A percentile compares a stretch with the other conserved stretches of the same genome.
Evolutionary conservation across 1,140 invertebrate species (phyloP).

Genomic region (Ridgeia piscesae): DNA sequence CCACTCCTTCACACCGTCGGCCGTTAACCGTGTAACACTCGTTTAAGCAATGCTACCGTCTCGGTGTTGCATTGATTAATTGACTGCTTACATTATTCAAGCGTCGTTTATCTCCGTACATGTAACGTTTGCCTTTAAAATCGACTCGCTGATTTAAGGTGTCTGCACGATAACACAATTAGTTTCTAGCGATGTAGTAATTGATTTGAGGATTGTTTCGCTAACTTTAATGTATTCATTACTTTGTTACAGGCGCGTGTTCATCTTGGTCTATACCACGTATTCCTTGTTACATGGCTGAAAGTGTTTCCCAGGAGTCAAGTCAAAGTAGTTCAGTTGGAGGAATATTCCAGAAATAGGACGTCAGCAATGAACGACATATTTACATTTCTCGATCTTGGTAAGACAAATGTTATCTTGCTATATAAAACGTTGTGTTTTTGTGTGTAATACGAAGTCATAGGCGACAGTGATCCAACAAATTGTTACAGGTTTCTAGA

Average conservation of each 20-base stretch:
- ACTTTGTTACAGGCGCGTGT: conserved; percentile 36
- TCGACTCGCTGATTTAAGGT: too few species aligned
- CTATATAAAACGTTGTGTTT: background rate
- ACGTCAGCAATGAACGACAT: conserved; percentile 77
- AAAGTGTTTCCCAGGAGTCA: conserved; percentile 37
- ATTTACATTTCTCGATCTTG: conserved; percentile 62
- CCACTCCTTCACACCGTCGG: too few species aligned
- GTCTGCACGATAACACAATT: too few species aligned
- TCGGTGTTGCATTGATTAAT: too few species aligned
- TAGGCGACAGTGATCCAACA: background rate
- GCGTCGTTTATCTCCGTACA: too few species aligned
- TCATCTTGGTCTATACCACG: conserved; percentile 38
- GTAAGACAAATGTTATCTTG: conserved; percentile 30
- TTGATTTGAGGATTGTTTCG: too few species aligned
- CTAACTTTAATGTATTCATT: background rate
- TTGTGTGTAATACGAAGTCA: background rate
- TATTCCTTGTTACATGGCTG: conserved; percentile 39
- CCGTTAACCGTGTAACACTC: too few species aligned
- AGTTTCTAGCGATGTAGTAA: too few species aligned
- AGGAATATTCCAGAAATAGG: conserved; percentile 79
- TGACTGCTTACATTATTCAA: too few species aligned
- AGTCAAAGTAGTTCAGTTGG: conserved; percentile 72
- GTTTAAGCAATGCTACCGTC: too few species aligned
- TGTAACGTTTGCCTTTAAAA: conserved; percentile 49
- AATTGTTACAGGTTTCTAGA: background rate